Base-by-base conservation (phyloP, 2,797 vertebrate genomes). In the Orientallactaga sibirica region DNA sequence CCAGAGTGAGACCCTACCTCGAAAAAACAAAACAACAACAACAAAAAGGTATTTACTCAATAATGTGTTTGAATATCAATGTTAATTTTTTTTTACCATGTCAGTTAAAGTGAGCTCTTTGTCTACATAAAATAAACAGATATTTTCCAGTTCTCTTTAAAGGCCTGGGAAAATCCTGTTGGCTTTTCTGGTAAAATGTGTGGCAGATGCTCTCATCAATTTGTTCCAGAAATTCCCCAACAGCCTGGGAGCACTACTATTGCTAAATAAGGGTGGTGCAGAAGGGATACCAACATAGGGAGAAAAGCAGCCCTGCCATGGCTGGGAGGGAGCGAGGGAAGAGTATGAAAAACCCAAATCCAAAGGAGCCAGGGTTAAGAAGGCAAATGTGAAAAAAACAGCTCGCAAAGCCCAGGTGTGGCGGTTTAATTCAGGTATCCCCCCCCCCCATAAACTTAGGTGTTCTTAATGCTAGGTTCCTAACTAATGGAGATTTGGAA, bases 171-270 rank as follows among this genome's bases (percentile, higher is more conserved):
- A 73, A 85, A 29, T 22, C 70, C 86, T 83, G 58, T 68, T 94
- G 75, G 83, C 33, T 75, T 96, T 94, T 86, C 67, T 86, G 20
- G 62, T 87, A 95, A 96, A 94, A 89, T 41, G 62, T 78, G 62
- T 41, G 93, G 70, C 93, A 96, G 92, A 86, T 97, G 90, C 80
- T 93, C 80, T 82, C 83, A 92, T 90, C 88, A 77, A 52, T 92
- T 83, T 96, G 93, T 96, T 95, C 81, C 85, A 91, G 78, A 93
- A 93, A 92, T 92, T 95, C 70, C 90, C 77, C 24, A 29, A 81
- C 41, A 90, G 43, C 58, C 62, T 81, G 88, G 73, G 86, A 97
- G 94, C 61, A 92, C 77, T 92, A 37, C 67, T 86, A 48, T 48
- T 93, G 92, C 74, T 88, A 75, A 14, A 64, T 41, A 64, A 86